Evolutionary conservation across 2,113 vertebrate genomes (phyloP).

Genomic region (Halcyon senegalensis): DNA sequence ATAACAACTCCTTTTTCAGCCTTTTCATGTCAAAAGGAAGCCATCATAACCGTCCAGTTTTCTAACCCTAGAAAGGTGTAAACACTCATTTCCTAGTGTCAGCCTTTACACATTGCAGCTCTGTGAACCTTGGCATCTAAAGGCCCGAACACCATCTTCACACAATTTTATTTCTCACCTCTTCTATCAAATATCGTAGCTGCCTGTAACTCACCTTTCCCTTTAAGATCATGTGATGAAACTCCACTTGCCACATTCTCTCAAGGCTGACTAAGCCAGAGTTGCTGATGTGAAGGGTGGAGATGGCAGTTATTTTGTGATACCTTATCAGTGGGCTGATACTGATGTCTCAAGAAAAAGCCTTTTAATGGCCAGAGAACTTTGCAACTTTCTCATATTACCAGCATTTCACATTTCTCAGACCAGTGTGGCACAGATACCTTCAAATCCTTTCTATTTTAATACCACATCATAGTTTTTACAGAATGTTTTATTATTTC

Average conservation of each 20-base stretch:
- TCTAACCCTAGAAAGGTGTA: constrained; percentile 62
- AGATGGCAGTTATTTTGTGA: constrained; percentile 32
- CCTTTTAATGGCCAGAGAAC: neutral
- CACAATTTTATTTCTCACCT: neutral
- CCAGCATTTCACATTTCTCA: neutral
- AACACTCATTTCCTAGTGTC: constrained; percentile 75
- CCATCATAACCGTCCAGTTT: constrained; percentile 68
- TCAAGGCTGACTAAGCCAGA: neutral
- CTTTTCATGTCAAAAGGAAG: constrained; percentile 76
- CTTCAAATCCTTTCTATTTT: neutral
- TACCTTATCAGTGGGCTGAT: constrained; percentile 53
- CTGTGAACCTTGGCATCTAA: constrained; percentile 29
- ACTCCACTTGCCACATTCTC: constrained; percentile 8
- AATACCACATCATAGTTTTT: neutral
- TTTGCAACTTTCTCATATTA: constrained; percentile 33
- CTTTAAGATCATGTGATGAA: constrained; percentile 21
- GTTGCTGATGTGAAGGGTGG: constrained; percentile 32
- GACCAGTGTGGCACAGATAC: neutral
- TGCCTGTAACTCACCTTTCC: constrained; percentile 51
- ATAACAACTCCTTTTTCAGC: constrained; percentile 72
- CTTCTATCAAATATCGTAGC: neutral
- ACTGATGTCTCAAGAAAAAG: neutral
- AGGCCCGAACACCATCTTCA: constrained; percentile 6
- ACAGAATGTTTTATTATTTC: neutral
- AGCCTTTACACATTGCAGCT: constrained; percentile 42